Evolutionary conservation across 1,140 invertebrate genomes (phyloP), one percentile per base, ranked within the genome.

Genomic region (Lerema accius): DNA sequence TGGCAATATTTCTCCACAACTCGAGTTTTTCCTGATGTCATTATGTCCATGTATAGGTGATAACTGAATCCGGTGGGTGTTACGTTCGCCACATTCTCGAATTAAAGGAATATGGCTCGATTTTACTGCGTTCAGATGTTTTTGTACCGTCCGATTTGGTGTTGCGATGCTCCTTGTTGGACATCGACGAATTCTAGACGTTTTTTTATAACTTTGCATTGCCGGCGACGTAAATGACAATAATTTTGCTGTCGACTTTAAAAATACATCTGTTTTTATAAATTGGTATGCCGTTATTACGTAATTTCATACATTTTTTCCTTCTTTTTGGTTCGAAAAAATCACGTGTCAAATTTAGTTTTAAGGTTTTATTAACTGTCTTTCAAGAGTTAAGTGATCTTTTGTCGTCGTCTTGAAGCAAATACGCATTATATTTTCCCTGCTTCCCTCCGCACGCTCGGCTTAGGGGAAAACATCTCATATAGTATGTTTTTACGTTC

Each of bases 11-110:
- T 82, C 77, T 69, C 68, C 65, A 73, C 69, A 71, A 48, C 48
- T 69, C 61, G 67, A 77, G 67, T 79, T 83, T 78, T 84, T 84
- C 81, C 81, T 82, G 73, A 82, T 83, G 71, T 76, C 78, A 86
- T 89, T 86, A 89, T 81, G 79, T 80, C 75, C 73, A 64, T 78
- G 68, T 76, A 73, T 76, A 76, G 77, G 72, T 79, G 84, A 77
- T 85, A 85, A 85, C 82, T 80, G 84, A 77, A 76, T 73, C 56
- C 60, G 51, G 66, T 61, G 69, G 53, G 23, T 46, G 53, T 58
- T 58, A 45, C 28, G 3, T 14, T 35, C 19, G 40, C 26, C 26
- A 35, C 14, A 28, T 45, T 32, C 53, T 58, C 26, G 26, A 32
- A 76, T 80, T 73, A 75, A 67, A 67, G 64, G 64, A 73, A 63